Conservation (phyloP, 1,140 invertebrate species). For the Magallana angulata region DNA sequence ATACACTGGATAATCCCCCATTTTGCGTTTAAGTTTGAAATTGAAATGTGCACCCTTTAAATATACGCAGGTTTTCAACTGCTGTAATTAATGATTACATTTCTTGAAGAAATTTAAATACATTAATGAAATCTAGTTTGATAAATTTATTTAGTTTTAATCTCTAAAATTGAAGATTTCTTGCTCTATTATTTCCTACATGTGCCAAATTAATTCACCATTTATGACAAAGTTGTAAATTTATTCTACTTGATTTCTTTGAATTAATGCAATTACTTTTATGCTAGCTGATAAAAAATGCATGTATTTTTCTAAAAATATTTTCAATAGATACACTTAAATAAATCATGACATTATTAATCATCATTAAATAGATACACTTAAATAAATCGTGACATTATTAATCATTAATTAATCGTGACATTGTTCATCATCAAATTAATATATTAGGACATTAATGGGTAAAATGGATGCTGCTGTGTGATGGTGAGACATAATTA, state of each 20-base stretch:
- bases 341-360: no score
- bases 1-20: not conserved
- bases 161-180: not conserved
- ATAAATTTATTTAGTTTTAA: not conserved
- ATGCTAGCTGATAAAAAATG: not conserved
- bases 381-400: no score
- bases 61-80: not conserved
- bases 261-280: not conserved
- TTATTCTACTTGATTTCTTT: not conserved
- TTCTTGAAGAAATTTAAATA: not conserved
- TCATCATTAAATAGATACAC: no score
- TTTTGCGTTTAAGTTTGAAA: constrained; percentile 1
- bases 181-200: not conserved
- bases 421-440: no score
- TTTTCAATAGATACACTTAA: no score
- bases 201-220: not conserved
- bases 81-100: not conserved
- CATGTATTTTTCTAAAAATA: no score
- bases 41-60: not conserved
- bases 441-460: no score
- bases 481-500: no score
- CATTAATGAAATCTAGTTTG: not conserved
- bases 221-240: not conserved
- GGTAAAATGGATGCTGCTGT: no score
- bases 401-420: no score